Conservation (phyloP, 2,113 vertebrate genomes). For the Spermophilus dauricus region DNA sequence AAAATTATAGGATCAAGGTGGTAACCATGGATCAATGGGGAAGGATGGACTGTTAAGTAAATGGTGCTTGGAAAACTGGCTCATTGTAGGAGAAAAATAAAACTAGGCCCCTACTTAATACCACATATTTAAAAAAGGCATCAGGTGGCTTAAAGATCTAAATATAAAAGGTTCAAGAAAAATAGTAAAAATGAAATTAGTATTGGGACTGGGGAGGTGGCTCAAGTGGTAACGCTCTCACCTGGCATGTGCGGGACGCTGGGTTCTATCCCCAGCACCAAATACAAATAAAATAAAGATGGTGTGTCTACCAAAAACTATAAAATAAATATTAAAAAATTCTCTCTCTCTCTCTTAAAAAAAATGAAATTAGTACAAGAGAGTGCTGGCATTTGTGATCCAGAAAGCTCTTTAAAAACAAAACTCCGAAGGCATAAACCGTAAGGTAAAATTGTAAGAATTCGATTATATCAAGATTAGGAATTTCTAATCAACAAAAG, state of each 20-base stretch:
- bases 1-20: neutral
- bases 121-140: neutral
- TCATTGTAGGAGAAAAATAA: neutral
- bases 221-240: no score
- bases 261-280: no score
- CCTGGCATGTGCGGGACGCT: no score
- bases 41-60: neutral
- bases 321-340: no score
- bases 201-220: neutral
- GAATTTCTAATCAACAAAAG: constrained; percentile 14
- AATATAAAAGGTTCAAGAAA: constrained; percentile 23
- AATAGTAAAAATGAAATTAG: neutral
- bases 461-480: constrained; percentile 27
- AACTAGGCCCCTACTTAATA: neutral
- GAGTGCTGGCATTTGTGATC: neutral
- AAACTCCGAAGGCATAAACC: constrained; percentile 44
- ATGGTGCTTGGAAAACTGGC: neutral
- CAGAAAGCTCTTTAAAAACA: neutral
- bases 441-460: constrained; percentile 22
- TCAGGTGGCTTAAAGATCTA: neutral
- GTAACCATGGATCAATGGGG: neutral
- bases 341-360: no score
- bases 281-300: no score
- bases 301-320: no score
- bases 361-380: neutral